phyloP scores from a whole-genome alignment of 2,113 vertebrate genomes.

The Pipa parva region DNA sequence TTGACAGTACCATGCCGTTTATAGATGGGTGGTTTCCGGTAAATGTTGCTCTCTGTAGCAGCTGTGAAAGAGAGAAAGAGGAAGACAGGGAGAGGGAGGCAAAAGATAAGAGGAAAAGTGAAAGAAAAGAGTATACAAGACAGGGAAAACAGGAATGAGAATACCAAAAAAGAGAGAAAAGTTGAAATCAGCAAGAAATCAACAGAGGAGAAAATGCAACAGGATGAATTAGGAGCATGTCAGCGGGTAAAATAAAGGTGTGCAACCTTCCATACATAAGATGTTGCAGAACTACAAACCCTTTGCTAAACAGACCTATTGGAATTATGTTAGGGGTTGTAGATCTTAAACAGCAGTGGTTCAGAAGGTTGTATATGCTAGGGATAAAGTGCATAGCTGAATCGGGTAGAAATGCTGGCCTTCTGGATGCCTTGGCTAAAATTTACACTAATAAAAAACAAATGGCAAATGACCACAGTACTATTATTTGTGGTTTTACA shows the following conservation, averaged over 20 bases:
- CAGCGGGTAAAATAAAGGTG: conserved; percentile 30
- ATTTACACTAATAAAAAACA: background rate
- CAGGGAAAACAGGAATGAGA: conserved; percentile 7
- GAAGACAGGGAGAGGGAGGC: conserved; percentile 17
- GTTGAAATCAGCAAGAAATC: conserved; percentile 18
- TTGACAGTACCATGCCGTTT: conserved; percentile 87
- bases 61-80: conserved; percentile 69
- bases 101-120: conserved; percentile 43
- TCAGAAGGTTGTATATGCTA: background rate
- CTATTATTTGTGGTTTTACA: background rate
- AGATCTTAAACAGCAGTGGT: no score
- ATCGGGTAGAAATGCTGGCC: background rate
- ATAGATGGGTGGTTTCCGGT: conserved; percentile 98
- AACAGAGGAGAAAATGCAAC: conserved; percentile 7
- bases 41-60: conserved; percentile 93
- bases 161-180: conserved; percentile 44
- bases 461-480: background rate
- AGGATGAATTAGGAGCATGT: conserved; percentile 32
- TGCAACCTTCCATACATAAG: background rate
- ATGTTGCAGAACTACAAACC: background rate
- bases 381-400: background rate
- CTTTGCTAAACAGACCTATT: no score
- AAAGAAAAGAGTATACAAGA: conserved; percentile 48
- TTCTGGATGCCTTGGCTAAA: background rate
- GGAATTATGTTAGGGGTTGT: no score